Percentiles rank a stretch among this genome's conserved stretches.
Conservation (phyloP, 2,888 invertebrate species). For the Metallyticus violacea region DNA sequence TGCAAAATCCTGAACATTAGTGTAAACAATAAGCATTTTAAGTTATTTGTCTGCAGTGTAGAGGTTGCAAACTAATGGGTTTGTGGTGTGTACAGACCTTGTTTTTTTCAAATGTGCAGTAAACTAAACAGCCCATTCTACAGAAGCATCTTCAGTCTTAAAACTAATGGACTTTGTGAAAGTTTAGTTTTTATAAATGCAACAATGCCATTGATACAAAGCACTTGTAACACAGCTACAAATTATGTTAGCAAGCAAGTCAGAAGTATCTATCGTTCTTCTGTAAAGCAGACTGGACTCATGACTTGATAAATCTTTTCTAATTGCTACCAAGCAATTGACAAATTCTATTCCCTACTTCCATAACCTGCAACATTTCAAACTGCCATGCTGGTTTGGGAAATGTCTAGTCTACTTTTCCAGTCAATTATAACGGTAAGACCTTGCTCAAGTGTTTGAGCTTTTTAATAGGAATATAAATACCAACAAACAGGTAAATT, state of each 20-base stretch:
- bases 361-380: slow-evolving; percentile 16
- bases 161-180: background rate
- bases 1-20: background rate
- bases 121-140: background rate
- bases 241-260: background rate
- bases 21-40: background rate
- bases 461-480: no score
- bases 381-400: slow-evolving; percentile 19
- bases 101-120: background rate
- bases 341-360: slow-evolving; percentile 9
- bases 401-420: background rate
- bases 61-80: background rate
- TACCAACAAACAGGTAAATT: no score
- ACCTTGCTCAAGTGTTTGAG: slow-evolving; percentile 6
- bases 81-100: no score
- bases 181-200: background rate
- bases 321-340: slow-evolving; percentile 15
- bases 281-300: background rate
- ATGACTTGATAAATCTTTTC: background rate
- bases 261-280: background rate
- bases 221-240: background rate
- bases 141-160: background rate
- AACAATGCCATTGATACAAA: background rate
- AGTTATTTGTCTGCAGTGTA: slow-evolving; percentile 3
- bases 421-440: background rate